These are phyloP conservation scores for Volucella bombylans DNA, from an alignment of 2,888 invertebrate genomes.

Conservation along the genomic window DNA sequence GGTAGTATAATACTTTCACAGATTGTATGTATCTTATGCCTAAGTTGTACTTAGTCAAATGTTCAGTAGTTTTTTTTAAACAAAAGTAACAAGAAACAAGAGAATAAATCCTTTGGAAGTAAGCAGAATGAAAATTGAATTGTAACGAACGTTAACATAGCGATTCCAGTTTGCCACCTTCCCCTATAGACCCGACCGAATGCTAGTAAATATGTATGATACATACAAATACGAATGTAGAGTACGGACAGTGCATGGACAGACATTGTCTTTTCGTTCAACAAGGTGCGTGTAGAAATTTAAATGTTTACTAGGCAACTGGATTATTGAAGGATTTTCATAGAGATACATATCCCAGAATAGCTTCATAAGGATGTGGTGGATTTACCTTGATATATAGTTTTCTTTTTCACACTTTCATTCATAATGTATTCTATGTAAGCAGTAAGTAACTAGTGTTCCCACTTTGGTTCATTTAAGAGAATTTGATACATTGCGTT, in stretches of 20 bases:
- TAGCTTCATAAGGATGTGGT: not conserved
- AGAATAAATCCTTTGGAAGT: conserved; percentile 46
- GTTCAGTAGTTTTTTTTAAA: not conserved
- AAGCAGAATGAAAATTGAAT: conserved; percentile 59
- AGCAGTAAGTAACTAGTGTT: no score
- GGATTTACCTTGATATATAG: conserved; percentile 2
- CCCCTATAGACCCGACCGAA: not conserved
- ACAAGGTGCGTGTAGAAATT: conserved; percentile 58
- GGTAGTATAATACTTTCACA: not conserved
- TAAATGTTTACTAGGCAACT: conserved; percentile 61
- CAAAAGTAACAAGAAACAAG: conserved; percentile 6
- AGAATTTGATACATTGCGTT: no score
- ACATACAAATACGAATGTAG: not conserved
- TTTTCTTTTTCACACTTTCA: conserved; percentile 1
- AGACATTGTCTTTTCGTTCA: conserved; percentile 40
- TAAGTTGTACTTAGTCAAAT: not conserved
- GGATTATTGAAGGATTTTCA: conserved; percentile 55
- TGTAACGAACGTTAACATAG: conserved; percentile 52
- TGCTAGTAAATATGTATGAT: no score
- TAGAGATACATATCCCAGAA: conserved; percentile 16
- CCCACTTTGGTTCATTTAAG: no score
- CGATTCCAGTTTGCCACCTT: conserved; percentile 27
- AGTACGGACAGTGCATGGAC: not conserved
- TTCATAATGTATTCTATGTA: no score
- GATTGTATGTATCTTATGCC: conserved; percentile 15